Base-by-base conservation (phyloP, 2,888 invertebrate species). In the Limnephilus marmoratus region DNA sequence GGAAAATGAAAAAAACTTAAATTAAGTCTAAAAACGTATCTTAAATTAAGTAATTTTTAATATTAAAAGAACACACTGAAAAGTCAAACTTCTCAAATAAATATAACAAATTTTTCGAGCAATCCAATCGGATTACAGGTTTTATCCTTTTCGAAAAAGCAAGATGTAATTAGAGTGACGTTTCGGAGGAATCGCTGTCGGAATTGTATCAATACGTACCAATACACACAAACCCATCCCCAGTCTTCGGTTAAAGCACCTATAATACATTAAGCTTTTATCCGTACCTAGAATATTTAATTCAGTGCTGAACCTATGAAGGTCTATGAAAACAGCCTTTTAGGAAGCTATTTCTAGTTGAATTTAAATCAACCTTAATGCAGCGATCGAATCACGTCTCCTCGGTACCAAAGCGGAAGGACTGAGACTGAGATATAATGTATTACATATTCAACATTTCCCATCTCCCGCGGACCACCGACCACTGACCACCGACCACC, bases 401-500 rank as follows among this genome's bases (percentile, higher is more conserved):
- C 24, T 82, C 82, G 13, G 82, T 31, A 13, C 34, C 31, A 34
- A 82, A 34, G 31, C 82, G 82, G 82, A 34, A 82, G 34, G 5
- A 82, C 24, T 68, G 24, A 18, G 49, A 49, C 45, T 45, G 45
- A 53, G 24, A 68, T 24, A 24, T 24, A 68, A 68, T 24, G 24
- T 9, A 68, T 68, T 68, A 68, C 68, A 68, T 68, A 24, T 68
- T 68, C 68, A 34, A 82, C 82, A 31, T 15, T 82, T 34, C 82
- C 34, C 31, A 34, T 82, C 82, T 82, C 82, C 82, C 82, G 82
- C 18, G 34, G 82, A 82, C 82, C 82, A 82, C 82, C 82, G 82
- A 82, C 82, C 82, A 82, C 82, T 34, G 29, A 82, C 34, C 13
- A 82, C 82, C 82, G 82, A 82, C 82, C 82, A 82, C 82, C 82